Conservation (phyloP, 2,113 vertebrate genomes). For the Sapajus apella region DNA sequence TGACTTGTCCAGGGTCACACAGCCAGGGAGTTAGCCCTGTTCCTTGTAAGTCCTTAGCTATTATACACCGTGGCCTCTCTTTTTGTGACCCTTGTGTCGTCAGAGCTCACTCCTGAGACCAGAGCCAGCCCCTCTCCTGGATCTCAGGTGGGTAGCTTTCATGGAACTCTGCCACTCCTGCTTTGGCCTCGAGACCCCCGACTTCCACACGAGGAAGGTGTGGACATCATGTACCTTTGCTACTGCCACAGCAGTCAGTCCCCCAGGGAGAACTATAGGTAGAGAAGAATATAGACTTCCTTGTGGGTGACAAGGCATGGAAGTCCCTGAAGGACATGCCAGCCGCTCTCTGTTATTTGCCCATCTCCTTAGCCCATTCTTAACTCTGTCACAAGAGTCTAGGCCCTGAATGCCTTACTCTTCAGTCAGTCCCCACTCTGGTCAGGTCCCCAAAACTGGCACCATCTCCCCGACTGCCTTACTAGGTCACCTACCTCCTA, state of each 20-base stretch:
- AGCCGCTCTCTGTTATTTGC: background rate
- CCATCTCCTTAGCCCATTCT: background rate
- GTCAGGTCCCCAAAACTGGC: accelerated
- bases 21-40: background rate
- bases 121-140: background rate
- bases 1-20: background rate
- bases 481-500: background rate
- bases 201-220: background rate
- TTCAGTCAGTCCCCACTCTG: background rate
- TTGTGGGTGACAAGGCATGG: background rate
- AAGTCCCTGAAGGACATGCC: background rate
- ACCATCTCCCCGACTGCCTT: background rate
- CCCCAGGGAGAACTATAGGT: no score
- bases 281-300: background rate
- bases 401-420: background rate
- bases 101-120: background rate
- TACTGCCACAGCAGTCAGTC: no score
- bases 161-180: background rate
- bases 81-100: background rate
- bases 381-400: background rate
- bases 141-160: background rate
- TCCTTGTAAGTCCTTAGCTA: no score
- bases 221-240: background rate
- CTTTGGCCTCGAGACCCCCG: background rate
- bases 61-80: background rate